These are phyloP conservation scores for Stenopsyche tienmushanensis DNA, from an alignment of 1,140 invertebrate species.

Conservation along the genomic window DNA sequence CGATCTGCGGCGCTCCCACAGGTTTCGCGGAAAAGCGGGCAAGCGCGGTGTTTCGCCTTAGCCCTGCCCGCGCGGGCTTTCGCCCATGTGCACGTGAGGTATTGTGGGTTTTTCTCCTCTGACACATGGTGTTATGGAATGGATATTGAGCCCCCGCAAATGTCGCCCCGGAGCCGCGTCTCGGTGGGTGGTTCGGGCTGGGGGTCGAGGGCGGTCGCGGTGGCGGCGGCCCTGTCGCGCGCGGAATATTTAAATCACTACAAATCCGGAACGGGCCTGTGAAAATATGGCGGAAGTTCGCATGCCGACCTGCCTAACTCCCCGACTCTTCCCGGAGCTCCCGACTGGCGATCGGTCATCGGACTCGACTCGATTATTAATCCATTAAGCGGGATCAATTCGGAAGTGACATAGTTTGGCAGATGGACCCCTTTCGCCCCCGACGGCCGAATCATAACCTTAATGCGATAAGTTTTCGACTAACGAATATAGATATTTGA, in stretches of 20 bases:
- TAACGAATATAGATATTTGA: no score
- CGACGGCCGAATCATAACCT: no score
- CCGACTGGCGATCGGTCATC: not conserved
- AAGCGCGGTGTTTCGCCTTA: no score
- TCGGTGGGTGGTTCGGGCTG: not conserved
- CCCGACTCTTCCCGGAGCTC: not conserved
- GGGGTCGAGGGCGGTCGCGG: not conserved
- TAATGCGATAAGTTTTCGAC: no score
- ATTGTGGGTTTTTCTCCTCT: conserved; percentile 9
- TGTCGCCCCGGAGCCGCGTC: conserved; percentile 7
- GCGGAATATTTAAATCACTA: conserved; percentile 21
- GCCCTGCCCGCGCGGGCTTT: no score
- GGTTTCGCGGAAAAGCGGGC: no score
- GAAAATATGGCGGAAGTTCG: conserved; percentile 1
- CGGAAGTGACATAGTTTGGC: no score
- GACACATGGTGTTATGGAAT: conserved; percentile 13
- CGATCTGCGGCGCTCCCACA: no score
- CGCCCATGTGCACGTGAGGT: no score
- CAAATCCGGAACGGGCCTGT: conserved; percentile 13
- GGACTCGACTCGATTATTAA: no score
- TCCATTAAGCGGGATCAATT: no score
- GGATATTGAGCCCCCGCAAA: conserved; percentile 25
- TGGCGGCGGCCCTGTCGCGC: not conserved
- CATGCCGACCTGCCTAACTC: not conserved
- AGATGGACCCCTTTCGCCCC: no score